phyloP scores from a whole-genome alignment of 2,113 vertebrate species.

The Platysternon megacephalum region DNA sequence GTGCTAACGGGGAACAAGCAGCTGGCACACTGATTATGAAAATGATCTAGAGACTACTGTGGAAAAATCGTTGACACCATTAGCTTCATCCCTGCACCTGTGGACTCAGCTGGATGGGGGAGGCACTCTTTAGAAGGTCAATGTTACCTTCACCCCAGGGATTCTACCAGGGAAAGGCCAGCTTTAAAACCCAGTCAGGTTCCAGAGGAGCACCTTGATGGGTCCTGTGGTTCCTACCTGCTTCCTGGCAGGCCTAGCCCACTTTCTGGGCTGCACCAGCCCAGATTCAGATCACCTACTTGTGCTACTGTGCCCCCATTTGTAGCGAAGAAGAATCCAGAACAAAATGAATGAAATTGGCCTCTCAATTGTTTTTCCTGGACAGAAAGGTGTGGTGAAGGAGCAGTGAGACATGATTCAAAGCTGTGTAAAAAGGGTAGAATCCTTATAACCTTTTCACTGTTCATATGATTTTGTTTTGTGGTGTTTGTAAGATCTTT shows the following conservation, averaged over 20 bases:
- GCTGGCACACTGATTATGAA: too few species aligned
- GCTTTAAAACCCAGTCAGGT: neutral
- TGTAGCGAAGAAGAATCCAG: neutral
- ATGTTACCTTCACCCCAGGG: neutral
- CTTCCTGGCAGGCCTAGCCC: neutral
- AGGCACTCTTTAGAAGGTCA: too few species aligned
- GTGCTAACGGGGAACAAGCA: too few species aligned
- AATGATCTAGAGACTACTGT: too few species aligned
- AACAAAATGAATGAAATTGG: neutral
- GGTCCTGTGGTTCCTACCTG: rapidly evolving
- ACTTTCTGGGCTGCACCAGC: neutral
- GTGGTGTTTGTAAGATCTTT: neutral
- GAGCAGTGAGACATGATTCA: neutral
- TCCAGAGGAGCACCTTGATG: neutral
- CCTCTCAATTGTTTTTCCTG: neutral
- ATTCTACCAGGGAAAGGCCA: neutral
- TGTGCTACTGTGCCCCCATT: neutral
- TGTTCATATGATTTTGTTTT: neutral
- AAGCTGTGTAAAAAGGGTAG: neutral
- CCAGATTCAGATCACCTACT: neutral
- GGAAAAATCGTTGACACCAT: too few species aligned
- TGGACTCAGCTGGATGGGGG: too few species aligned
- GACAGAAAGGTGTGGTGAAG: neutral
- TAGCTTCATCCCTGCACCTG: too few species aligned
- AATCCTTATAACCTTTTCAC: neutral